Percentiles rank a stretch among this genome's conserved stretches.
Evolutionary conservation across 23 tunicate species (phyloP).

Genomic region (Trididemnum miniatum): DNA sequence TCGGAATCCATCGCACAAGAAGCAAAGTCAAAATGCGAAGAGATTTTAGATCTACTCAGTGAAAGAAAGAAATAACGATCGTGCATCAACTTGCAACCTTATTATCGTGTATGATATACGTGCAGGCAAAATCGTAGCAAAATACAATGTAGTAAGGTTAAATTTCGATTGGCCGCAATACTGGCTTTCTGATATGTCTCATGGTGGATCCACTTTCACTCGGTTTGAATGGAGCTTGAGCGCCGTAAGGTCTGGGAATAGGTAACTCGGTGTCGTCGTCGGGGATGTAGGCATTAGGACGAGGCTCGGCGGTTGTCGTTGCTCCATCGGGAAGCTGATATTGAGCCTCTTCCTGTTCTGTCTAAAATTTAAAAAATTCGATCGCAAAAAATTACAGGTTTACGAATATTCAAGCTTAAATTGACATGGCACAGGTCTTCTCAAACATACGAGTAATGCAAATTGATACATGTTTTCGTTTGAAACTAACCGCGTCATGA

Average conservation of each 20-base stretch:
- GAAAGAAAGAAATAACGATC: no score
- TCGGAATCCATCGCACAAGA: no score
- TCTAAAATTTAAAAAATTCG: constrained; percentile 18
- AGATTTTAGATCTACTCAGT: no score
- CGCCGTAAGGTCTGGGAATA: constrained; percentile 89
- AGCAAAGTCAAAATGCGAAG: no score
- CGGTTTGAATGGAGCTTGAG: constrained; percentile 95
- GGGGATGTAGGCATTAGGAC: constrained; percentile 98
- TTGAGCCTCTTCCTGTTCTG: constrained; percentile 72
- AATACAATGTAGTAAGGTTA: constrained; percentile 14
- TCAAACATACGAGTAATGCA: neutral
- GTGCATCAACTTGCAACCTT: no score
- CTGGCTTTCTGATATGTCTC: constrained; percentile 93
- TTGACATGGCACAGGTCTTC: no score
- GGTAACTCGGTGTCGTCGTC: constrained; percentile 79
- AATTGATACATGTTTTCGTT: no score
- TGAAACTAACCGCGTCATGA: no score
- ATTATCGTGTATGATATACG: no score
- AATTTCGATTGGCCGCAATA: constrained; percentile 86
- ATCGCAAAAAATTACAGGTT: neutral
- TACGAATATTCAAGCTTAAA: no score
- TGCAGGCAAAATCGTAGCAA: no score
- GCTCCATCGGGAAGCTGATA: constrained; percentile 78
- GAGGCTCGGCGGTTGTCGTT: constrained; percentile 88
- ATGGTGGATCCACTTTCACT: constrained; percentile 85